Base-by-base conservation (phyloP, 2,797 vertebrate species). In the Halcyon smyrnensis region DNA sequence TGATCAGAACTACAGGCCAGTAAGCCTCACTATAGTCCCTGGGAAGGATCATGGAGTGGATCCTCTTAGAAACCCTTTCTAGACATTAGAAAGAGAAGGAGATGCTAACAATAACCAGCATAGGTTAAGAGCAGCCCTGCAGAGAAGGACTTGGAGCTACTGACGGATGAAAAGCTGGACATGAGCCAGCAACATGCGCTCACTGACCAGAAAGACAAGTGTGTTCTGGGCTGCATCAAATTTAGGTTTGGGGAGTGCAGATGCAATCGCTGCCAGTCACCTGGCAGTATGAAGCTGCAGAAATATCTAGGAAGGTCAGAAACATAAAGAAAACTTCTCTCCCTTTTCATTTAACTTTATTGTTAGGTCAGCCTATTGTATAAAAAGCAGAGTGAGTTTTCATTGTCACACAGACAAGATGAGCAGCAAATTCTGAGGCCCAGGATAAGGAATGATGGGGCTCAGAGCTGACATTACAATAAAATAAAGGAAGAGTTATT, bases 141-240 rank as follows among this genome's bases (percentile, higher is more conserved):
- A 7, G 34, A 54, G 34, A n/a, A 43, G 27, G 37, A 79, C 14
- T 64, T 37, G 11, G 4, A 15, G 13, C 28, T 23, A 43, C 15
- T 8, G 1, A 4, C 2, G 3, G 51, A 41, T 12, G 24, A 74
- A 57, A 74, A 48, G 30, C 43, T 74, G 18, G 9, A 46, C 4
- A 2, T 16, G 24, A 65, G 5, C 12, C 0, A 1, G 3, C 41
- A 50, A 28, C 3, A 12, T 24, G 9, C 0, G 0, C 18, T 10
- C 1, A 0, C 19, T 20, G 51, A 34, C 34, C 41, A 57, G 60
- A 34, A 82, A 6, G 9, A 9, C 51, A 20, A 6, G 4, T 0
- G 0, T 24, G 5, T 30, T 7, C 13, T 30, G 30, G 36, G 30
- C 41, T 43, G 17, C 18, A n/a, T 27, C 28, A 9, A n/a, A 27